Evolutionary conservation across 2,888 invertebrate genomes (phyloP).

Genomic region (Hoplodrina ambigua): DNA sequence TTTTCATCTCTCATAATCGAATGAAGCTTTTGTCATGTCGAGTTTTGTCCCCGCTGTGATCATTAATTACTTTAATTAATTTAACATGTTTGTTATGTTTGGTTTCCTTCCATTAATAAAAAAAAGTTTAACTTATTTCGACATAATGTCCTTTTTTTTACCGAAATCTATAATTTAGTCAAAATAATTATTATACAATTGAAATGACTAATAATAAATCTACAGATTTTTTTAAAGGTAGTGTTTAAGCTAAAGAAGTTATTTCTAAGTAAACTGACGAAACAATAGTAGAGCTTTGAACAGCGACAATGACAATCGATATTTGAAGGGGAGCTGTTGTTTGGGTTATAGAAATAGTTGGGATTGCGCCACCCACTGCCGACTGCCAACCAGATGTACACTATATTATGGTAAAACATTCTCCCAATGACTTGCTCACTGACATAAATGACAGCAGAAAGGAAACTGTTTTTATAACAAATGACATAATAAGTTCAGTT

Average conservation of each 20-base stretch:
- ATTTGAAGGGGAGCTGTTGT: slow-evolving; percentile 75
- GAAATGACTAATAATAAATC: slow-evolving; percentile 8
- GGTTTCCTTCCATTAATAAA: not conserved
- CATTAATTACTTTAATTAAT: slow-evolving; percentile 54
- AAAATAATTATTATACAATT: not conserved
- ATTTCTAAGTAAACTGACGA: slow-evolving; percentile 18
- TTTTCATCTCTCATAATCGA: slow-evolving; percentile 50
- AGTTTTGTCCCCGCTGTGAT: slow-evolving; percentile 50
- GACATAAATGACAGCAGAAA: slow-evolving; percentile 58
- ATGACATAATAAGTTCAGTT: slow-evolving; percentile 52
- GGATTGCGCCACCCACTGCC: slow-evolving; percentile 74
- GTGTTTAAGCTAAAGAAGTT: not conserved
- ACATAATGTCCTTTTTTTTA: not conserved
- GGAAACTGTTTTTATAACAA: slow-evolving; percentile 51
- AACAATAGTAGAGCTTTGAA: slow-evolving; percentile 53
- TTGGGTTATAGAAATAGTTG: slow-evolving; percentile 73
- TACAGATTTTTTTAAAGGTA: not conserved
- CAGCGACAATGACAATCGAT: slow-evolving; percentile 77
- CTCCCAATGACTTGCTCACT: slow-evolving; percentile 54
- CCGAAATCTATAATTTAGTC: slow-evolving; percentile 5
- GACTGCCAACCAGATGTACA: slow-evolving; percentile 44
- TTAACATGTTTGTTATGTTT: slow-evolving; percentile 38
- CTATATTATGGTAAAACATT: slow-evolving; percentile 59
- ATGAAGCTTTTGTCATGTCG: slow-evolving; percentile 38
- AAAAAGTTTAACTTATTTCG: not conserved